phyloP scores from a whole-genome alignment of 2,797 vertebrate genomes.

The Sitta carolinensis region DNA sequence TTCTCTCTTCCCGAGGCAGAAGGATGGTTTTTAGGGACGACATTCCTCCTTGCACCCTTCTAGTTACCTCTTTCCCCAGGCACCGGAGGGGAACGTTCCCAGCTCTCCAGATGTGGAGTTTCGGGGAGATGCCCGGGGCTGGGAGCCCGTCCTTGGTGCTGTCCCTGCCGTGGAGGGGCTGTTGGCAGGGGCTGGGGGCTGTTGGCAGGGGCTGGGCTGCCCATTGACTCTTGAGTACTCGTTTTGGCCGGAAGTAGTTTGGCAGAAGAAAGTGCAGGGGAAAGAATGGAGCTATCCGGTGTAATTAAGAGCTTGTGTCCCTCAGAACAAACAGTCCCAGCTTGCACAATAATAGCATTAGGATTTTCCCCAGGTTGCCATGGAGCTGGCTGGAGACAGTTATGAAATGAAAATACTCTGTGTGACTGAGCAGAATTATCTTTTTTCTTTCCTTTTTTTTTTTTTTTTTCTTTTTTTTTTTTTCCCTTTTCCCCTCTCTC shows the following conservation, averaged over 20 bases:
- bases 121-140: not conserved
- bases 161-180: not conserved
- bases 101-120: slow-evolving; percentile 4
- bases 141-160: not conserved
- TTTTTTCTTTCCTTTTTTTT: not conserved
- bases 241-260: slow-evolving; percentile 55
- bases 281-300: slow-evolving; percentile 60
- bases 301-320: slow-evolving; percentile 67
- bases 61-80: not conserved
- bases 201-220: not conserved
- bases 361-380: slow-evolving; percentile 69
- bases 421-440: slow-evolving; percentile 59
- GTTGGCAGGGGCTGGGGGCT: slow-evolving; percentile 39
- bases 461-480: too few species aligned
- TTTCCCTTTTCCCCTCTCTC: too few species aligned
- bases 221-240: slow-evolving; percentile 28
- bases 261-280: slow-evolving; percentile 45
- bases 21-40: not conserved
- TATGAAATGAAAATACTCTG: slow-evolving; percentile 69
- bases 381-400: slow-evolving; percentile 65
- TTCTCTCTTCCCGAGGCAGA: not conserved
- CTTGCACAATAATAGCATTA: slow-evolving; percentile 63
- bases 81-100: rapidly evolving
- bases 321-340: slow-evolving; percentile 60
- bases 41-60: rapidly evolving